phyloP scores from a whole-genome alignment of 2,113 vertebrate species.

The Lepisosteus oculatus region DNA sequence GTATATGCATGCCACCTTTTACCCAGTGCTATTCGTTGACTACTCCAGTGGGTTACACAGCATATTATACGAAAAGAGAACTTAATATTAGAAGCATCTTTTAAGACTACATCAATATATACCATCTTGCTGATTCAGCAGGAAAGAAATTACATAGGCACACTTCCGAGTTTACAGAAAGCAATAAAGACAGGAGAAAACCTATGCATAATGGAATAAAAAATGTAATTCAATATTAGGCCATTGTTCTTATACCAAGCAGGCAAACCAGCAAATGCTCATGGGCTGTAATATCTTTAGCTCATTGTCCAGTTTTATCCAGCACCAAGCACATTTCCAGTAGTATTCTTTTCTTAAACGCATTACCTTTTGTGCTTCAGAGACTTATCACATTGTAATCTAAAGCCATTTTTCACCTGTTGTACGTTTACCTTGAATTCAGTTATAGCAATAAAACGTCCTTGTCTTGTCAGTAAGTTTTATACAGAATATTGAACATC shows the following conservation, averaged over 20 bases:
- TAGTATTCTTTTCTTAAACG: too few species aligned
- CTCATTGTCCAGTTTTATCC: not conserved
- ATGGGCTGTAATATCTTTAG: not conserved
- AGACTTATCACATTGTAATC: too few species aligned
- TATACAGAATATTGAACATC: too few species aligned
- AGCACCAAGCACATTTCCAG: not conserved
- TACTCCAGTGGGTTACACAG: too few species aligned
- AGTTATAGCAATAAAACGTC: too few species aligned
- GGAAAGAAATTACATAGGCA: conserved; percentile 6
- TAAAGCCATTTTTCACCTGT: too few species aligned
- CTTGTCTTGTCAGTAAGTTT: too few species aligned
- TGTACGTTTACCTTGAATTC: too few species aligned
- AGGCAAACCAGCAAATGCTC: not conserved
- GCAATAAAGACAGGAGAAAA: not conserved
- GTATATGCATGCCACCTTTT: too few species aligned
- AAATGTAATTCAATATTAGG: conserved; percentile 9
- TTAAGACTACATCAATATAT: conserved; percentile 2
- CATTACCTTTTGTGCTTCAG: too few species aligned
- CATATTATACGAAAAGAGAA: too few species aligned
- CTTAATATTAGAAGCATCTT: conserved; percentile 4
- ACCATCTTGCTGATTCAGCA: conserved; percentile 21
- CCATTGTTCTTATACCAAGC: not conserved
- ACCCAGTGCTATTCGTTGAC: too few species aligned
- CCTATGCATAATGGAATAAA: not conserved
- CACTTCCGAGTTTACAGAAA: conserved; percentile 7